Conservation (phyloP, 92 coral and sea anemone species). For the Paragorgia papillata region DNA sequence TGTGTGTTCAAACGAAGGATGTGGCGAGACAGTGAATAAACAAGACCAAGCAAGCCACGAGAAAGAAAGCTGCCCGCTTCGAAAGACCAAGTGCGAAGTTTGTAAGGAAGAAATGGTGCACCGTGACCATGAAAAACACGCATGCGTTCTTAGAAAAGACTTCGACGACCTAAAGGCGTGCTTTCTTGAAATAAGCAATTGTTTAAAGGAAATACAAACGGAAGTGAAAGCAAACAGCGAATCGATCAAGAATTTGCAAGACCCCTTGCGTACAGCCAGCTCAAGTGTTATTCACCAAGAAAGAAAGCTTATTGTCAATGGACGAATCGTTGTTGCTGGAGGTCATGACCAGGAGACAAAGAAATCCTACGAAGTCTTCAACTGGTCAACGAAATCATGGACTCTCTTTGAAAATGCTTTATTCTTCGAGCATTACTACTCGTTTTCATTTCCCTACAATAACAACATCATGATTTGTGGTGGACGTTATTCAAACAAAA, state of each 20-base stretch:
- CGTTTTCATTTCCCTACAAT: background rate
- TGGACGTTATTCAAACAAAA: background rate
- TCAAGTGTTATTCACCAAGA: too few relatives aligned
- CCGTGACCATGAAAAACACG: conserved; percentile 4
- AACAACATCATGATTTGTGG: conserved; percentile 8
- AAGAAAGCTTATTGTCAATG: too few relatives aligned
- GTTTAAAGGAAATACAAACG: background rate
- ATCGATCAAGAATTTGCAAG: too few relatives aligned
- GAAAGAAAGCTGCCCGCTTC: conserved; percentile 8
- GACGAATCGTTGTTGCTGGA: too few relatives aligned
- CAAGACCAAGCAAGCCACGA: conserved; percentile 13
- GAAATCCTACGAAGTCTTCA: conserved; percentile 1
- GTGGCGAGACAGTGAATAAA: conserved; percentile 23
- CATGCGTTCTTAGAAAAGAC: conserved; percentile 19
- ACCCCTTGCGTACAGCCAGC: too few relatives aligned
- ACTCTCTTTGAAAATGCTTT: conserved; percentile 10
- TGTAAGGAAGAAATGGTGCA: conserved; percentile 10
- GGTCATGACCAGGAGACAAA: too few relatives aligned
- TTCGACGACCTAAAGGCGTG: conserved; percentile 1
- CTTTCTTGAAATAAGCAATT: background rate
- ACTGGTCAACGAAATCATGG: conserved; percentile 26
- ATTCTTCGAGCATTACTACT: background rate
- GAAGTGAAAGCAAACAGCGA: background rate
- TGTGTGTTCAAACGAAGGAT: conserved; percentile 17
- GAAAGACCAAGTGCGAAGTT: background rate